Evolutionary conservation across 2,888 invertebrate species (phyloP), one percentile per base, ranked within the genome.

Genomic region (Erynnis tages): DNA sequence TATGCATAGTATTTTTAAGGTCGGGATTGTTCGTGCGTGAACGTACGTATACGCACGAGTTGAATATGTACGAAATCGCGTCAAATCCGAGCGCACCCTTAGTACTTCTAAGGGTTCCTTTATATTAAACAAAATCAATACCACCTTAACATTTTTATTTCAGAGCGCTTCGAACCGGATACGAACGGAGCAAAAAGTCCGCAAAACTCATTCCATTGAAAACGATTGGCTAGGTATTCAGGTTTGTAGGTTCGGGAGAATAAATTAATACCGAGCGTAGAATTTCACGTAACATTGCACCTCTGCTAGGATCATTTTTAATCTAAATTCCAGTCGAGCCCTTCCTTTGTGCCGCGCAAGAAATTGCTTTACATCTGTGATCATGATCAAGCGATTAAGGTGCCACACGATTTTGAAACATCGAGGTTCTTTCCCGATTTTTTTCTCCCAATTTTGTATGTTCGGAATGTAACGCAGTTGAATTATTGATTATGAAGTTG

Each of bases 261-360:
- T 63, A 59, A 63, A 63, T 63, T 63, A 63, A 63, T 62, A 60
- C 55, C 59, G 46, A 48, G 55, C 46, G 43, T 43, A 58, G 57
- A 56, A 74, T 78, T 80, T 76, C 68, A 78, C 78, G 74, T 74
- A 73, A 76, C 76, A 78, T 76, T 79, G 74, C 78, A 76, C 79
- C 73, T 79, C 65, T 72, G 67, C 66, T 60, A 65, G 71, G 70
- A 80, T 80, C 72, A 81, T 81, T 83, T 82, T 82, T 82, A 82
- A 83, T 83, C 83, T 76, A 82, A 83, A 83, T 83, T 83, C 83
- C 81, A 54, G 58, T 57, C 69, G 58, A 67, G 64, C 74, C 69
- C 69, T 69, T 71, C 74, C 79, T 81, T 83, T 81, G 79, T 78
- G 67, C 25, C 58, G 50, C 16, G 29, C 59, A 63, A 68, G 69